These are phyloP conservation scores for Linepithema humile DNA, from an alignment of 1,140 invertebrate species.

Conservation along the genomic window DNA sequence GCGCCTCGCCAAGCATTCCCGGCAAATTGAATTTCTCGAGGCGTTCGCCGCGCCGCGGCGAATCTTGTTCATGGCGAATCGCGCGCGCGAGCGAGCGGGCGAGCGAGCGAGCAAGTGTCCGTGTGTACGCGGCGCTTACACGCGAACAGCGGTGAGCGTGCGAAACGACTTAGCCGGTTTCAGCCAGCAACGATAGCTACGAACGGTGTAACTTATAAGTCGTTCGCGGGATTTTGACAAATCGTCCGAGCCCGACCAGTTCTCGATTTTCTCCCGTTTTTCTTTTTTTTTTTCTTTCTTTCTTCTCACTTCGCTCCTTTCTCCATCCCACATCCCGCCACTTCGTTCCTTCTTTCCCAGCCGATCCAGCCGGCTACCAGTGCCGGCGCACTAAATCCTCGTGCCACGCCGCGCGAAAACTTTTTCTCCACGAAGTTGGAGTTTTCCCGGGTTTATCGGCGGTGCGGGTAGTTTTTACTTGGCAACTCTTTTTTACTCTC, in stretches of 20 bases:
- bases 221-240: constrained; percentile 73
- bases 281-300: neutral
- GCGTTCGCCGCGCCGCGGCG: constrained; percentile 21
- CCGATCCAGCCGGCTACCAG: constrained; percentile 17
- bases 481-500: constrained; percentile 26
- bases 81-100: neutral
- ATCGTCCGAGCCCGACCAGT: constrained; percentile 58
- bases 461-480: constrained; percentile 68
- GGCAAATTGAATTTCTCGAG: constrained; percentile 70
- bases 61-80: constrained; percentile 24
- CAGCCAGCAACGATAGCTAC: constrained; percentile 23
- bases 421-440: constrained; percentile 65
- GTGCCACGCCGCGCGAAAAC: constrained; percentile 53
- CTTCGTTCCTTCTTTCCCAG: constrained; percentile 4
- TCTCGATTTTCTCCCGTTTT: constrained; percentile 26
- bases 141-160: neutral
- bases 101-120: no score
- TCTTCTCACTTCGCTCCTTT: neutral
- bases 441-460: constrained; percentile 67
- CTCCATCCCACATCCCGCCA: neutral
- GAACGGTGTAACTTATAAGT: constrained; percentile 57
- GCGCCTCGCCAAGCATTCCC: constrained; percentile 55
- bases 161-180: constrained; percentile 16
- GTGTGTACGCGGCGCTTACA: no score
- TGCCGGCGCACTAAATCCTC: constrained; percentile 68